These are phyloP conservation scores for Turdus rufiventris DNA, from an alignment of 2,113 vertebrate species.

Conservation along the genomic window DNA sequence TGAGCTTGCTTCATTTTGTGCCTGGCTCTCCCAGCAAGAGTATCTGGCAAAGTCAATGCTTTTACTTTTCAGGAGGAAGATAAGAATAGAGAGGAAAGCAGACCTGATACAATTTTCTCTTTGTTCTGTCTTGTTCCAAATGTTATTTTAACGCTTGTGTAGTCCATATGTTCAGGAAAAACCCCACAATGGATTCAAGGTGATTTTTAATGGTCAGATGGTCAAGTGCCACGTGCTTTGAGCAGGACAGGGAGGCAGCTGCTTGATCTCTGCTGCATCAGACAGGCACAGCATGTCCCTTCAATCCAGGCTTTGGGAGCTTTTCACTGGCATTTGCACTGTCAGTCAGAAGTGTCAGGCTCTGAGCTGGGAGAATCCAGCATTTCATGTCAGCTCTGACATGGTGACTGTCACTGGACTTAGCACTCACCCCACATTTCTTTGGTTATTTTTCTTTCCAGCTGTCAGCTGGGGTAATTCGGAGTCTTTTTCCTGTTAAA, in stretches of 20 bases:
- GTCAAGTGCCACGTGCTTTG: neutral
- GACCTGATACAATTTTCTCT: neutral
- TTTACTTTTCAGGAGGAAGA: slow-evolving; percentile 12
- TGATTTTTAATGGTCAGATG: neutral
- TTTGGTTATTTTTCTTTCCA: neutral
- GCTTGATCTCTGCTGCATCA: neutral
- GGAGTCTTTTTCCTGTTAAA: neutral
- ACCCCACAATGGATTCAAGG: neutral
- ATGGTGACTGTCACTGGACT: fast-evolving
- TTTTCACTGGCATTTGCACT: neutral
- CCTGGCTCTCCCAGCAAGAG: slow-evolving; percentile 10
- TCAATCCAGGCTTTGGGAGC: neutral
- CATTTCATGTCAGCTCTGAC: neutral
- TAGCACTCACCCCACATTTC: neutral
- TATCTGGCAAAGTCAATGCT: slow-evolving; percentile 33
- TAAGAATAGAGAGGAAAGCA: slow-evolving; percentile 7
- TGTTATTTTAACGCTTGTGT: slow-evolving; percentile 1
- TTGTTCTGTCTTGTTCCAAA: neutral
- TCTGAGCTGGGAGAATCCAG: neutral
- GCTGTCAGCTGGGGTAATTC: neutral
- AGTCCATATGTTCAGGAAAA: neutral
- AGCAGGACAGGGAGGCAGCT: neutral
- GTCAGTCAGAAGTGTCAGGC: neutral
- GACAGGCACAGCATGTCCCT: neutral
- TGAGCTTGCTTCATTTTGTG: slow-evolving; percentile 40